A percentile compares a stretch with the other conserved stretches of the same genome.
phyloP scores from a whole-genome alignment of 2,888 invertebrate genomes.

The Heliconius cydno region DNA sequence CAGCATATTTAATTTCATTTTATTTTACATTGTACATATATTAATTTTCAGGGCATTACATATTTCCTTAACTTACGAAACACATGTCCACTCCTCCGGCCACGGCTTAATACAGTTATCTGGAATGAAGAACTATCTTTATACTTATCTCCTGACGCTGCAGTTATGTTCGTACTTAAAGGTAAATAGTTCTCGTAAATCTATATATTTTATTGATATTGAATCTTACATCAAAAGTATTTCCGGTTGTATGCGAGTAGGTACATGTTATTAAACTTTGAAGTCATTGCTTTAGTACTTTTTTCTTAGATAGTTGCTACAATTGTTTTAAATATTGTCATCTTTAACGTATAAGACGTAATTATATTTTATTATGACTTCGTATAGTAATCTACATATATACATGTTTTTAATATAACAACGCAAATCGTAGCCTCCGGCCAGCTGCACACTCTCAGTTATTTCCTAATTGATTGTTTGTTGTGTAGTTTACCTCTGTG shows the following conservation, averaged over 20 bases:
- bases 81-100: not conserved
- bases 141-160: not conserved
- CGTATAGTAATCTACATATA: no score
- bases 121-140: conserved; percentile 20
- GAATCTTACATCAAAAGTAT: no score
- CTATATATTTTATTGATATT: conserved; percentile 10
- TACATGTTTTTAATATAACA: no score
- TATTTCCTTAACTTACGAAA: not conserved
- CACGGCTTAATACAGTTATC: conserved; percentile 17
- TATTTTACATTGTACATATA: not conserved
- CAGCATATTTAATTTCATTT: no score
- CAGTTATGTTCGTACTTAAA: not conserved
- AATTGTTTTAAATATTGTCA: no score
- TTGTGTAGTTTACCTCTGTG: not conserved
- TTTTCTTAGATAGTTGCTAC: no score
- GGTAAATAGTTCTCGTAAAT: not conserved
- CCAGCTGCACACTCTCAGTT: conserved; percentile 28
- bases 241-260: not conserved
- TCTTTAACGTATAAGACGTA: no score
- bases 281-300: no score
- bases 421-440: conserved; percentile 45
- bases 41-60: not conserved
- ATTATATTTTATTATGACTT: no score
- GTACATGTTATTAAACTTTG: no score
- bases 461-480: not conserved